Evolutionary conservation across 2,113 vertebrate genomes (phyloP), one percentile per base, ranked within the genome.

Genomic region (Cyphomyrus discorhynchus): DNA sequence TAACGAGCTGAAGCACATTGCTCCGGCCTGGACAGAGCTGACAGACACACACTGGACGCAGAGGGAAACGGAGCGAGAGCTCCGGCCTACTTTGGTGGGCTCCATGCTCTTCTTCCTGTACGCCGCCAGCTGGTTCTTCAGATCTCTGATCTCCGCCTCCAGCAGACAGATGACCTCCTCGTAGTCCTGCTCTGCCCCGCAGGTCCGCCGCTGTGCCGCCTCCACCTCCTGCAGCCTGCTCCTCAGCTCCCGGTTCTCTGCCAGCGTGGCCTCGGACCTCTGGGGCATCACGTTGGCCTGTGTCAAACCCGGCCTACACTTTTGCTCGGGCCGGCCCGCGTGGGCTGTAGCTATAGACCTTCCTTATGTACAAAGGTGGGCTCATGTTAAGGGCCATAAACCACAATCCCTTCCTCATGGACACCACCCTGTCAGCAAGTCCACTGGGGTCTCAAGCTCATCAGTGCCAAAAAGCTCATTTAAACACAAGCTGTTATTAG

Each of bases 81-180:
- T 13, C 49, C 13, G 46, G 13, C 35, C 21, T 31, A 93, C 92
- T 91, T 91, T 93, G 31, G 86, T 87, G 35, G 87, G 91, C 90
- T 96, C 96, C n/a, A 91, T 90, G 89, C 92, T 91, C 0, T 93
- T 92, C 83, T 90, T 93, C 91, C 96, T 96, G 89, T 95, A 97
- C 52, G 93, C 93, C 0, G 85, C 91, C 91, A 98, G 92, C 93
- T 98, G 95, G 90, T 94, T 96, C 93, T 98, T 98, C 90, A 98
- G 95, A 93, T 98, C 97, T 84, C 90, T 94, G 93, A 98, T 98
- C 92, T 98, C 97, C 0, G 97, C 96, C 92, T 98, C 97, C 91
- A 98, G 95, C 80, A 98, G 94, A 91, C 96, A 96, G 91, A 98
- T 97, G 56, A 97, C 97, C 91, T 98, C 97, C 93, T 98, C 97